These are phyloP conservation scores for Poecilia velifera DNA, from an alignment of 2,797 vertebrate genomes.

Conservation along the genomic window DNA sequence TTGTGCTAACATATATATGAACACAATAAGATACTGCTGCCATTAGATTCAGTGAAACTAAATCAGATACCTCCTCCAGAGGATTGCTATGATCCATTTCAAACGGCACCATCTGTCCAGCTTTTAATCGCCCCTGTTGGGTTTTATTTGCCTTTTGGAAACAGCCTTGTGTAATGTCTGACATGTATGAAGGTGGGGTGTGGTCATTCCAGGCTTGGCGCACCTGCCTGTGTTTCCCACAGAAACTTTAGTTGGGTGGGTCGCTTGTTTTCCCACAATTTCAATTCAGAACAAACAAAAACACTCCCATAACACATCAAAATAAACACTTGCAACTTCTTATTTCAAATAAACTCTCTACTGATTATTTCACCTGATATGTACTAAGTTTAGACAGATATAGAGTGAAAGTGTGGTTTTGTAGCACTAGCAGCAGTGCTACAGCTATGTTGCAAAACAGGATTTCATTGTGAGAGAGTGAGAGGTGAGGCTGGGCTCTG, in stretches of 20 bases:
- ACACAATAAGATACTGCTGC: not conserved
- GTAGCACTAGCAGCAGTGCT: not conserved
- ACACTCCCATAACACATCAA: not conserved
- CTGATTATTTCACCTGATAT: not conserved
- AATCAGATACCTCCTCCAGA: not conserved
- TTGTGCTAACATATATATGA: not conserved
- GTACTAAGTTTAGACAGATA: not conserved
- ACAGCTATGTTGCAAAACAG: slow-evolving; percentile 11
- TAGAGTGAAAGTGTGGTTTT: not conserved
- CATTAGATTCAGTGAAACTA: not conserved
- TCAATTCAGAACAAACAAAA: not conserved
- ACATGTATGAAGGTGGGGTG: not conserved
- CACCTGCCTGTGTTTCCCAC: not conserved
- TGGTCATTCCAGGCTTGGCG: not conserved
- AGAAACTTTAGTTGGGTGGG: not conserved
- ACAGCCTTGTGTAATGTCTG: not conserved
- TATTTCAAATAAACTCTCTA: not conserved
- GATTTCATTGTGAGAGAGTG: slow-evolving; percentile 26
- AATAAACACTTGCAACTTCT: not conserved
- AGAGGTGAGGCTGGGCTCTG: not conserved
- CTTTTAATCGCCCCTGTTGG: not conserved
- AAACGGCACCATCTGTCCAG: not conserved
- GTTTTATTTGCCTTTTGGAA: not conserved
- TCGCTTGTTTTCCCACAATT: not conserved
- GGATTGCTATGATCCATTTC: not conserved